Evolutionary conservation across 2,888 invertebrate genomes (phyloP), one percentile per base, ranked within the genome.

Genomic region (Microctonus brassicae): DNA sequence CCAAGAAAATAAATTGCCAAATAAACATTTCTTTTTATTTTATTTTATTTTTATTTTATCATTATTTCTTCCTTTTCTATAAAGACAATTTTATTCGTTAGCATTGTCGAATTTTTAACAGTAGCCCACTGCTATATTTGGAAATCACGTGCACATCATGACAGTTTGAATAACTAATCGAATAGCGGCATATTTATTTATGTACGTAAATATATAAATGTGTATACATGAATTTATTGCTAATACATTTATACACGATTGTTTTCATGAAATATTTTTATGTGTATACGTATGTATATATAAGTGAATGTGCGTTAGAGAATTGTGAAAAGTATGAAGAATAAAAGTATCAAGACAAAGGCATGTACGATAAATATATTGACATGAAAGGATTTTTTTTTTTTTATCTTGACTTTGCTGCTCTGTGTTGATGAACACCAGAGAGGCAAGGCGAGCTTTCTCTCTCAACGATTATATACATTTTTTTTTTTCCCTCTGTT

Each of bases 141-240:
- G 34, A 34, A 29, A 65, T 55, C 57, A 66, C 67, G 67, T 67
- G 68, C 29, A 52, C 24, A 2, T 42, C 6, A 68, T 61, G 52
- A 52, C 52, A 33, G 33, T 61, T 68, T 60, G 47, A 68, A 68
- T 68, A 61, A 68, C 42, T 52, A 68, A 68, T 61, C 61, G 68
- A 52, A 68, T 68, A 68, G 68, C 68, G 68, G 68, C 60, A 58
- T 61, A 55, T 71, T 55, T 33, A 55, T n/a, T 11, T 42, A 67
- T 67, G 29, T 42, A 67, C 29, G 24, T 68, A 68, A 26, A 61
- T 9, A 65, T 47, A n/a, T 52, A n/a, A n/a, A n/a, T n/a, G n/a
- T n/a, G n/a, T n/a, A 52, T 58, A 47, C 62, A 29, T 13, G 36
- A 33, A 33, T 64, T 29, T 17, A 9, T 7, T 17, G 47, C 17